Evolutionary conservation across 2,888 invertebrate genomes (phyloP).

Genomic region (Heteropelma amictum): DNA sequence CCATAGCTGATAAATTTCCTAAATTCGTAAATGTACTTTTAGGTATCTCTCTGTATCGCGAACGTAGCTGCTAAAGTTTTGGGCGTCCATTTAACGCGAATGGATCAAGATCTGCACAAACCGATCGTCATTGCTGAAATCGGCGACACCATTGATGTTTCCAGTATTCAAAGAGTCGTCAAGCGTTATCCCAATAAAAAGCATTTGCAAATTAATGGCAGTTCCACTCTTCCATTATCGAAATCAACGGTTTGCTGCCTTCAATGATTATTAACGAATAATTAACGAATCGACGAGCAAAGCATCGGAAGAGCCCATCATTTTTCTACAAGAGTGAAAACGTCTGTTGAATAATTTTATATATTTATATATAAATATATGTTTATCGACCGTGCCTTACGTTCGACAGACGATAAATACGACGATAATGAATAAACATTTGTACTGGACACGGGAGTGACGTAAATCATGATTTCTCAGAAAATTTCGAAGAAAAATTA

Average conservation of each 20-base stretch:
- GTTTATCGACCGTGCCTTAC: constrained; percentile 45
- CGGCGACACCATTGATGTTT: constrained; percentile 74
- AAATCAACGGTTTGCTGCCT: constrained; percentile 80
- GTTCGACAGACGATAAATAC: constrained; percentile 20
- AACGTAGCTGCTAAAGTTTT: constrained; percentile 85
- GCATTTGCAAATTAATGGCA: constrained; percentile 63
- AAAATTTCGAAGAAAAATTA: constrained; percentile 34
- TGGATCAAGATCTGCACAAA: constrained; percentile 84
- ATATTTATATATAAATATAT: constrained; percentile 35
- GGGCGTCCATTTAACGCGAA: constrained; percentile 82
- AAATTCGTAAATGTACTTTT: constrained; percentile 59
- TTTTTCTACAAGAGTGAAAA: not conserved
- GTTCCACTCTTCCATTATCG: constrained; percentile 65
- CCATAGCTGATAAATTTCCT: not conserved
- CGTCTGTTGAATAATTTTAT: constrained; percentile 43
- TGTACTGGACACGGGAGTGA: constrained; percentile 10
- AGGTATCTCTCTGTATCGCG: constrained; percentile 84
- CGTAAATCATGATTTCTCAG: not conserved
- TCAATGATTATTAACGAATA: constrained; percentile 75
- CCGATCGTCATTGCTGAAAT: constrained; percentile 84
- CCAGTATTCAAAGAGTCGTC: constrained; percentile 67
- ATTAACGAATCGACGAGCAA: not conserved
- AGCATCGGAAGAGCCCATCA: not conserved
- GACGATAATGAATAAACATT: constrained; percentile 3
- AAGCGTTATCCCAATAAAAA: constrained; percentile 72